Conservation (phyloP, 2,888 invertebrate genomes). For the Drosophila meridionalis region DNA sequence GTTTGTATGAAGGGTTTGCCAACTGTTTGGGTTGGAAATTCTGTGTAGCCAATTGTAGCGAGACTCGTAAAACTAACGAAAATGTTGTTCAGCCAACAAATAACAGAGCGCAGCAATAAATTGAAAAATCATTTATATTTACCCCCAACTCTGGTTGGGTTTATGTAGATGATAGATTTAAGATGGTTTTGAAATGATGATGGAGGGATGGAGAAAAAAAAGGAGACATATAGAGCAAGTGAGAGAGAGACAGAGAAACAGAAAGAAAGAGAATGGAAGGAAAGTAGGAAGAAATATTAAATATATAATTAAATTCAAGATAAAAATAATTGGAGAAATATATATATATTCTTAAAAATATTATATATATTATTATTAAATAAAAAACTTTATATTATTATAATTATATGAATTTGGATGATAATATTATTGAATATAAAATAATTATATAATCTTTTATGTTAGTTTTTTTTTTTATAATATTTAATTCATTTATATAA, state of each 20-base stretch:
- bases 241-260: neutral
- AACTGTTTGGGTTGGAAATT: constrained; percentile 13
- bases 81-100: constrained; percentile 2
- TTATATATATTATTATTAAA: too few relatives aligned
- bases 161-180: constrained; percentile 8
- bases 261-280: neutral
- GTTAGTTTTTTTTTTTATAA: too few relatives aligned
- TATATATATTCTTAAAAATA: too few relatives aligned
- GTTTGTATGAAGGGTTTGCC: constrained; percentile 25
- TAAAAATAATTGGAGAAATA: too few relatives aligned
- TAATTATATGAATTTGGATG: too few relatives aligned
- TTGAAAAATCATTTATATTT: neutral
- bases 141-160: neutral
- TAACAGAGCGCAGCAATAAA: constrained; percentile 2
- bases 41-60: constrained; percentile 21
- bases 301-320: neutral
- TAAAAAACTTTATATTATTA: too few relatives aligned
- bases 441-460: too few relatives aligned
- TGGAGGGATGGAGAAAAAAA: neutral
- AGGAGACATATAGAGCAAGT: neutral
- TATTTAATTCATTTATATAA: too few relatives aligned
- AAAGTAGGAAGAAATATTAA: neutral
- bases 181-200: neutral
- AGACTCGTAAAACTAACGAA: constrained; percentile 26
- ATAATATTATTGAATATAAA: too few relatives aligned